Conservation (phyloP, 1,140 invertebrate genomes). For the Heliconius nattereri region DNA sequence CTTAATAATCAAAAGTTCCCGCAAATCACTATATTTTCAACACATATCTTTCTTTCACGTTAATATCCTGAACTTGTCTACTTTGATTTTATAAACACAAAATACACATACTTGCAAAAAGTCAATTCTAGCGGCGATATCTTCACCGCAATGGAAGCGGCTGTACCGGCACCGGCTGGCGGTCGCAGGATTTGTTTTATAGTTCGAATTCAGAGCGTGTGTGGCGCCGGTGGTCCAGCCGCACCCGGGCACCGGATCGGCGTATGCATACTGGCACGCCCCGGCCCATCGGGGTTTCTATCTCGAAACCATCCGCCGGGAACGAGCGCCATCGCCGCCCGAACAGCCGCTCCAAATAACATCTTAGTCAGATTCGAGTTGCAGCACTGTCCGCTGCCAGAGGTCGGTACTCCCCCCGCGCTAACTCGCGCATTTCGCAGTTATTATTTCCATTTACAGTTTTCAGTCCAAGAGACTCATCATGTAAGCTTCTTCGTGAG, state of each 20-base stretch:
- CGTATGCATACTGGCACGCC: slow-evolving; percentile 67
- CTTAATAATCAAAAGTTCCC: slow-evolving; percentile 48
- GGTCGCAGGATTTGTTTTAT: slow-evolving; percentile 43
- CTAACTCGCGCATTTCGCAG: slow-evolving; percentile 86
- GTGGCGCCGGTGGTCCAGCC: slow-evolving; percentile 72
- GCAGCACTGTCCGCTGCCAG: slow-evolving; percentile 81
- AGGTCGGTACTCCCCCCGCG: slow-evolving; percentile 79
- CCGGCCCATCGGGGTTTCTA: slow-evolving; percentile 75
- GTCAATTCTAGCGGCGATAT: slow-evolving; percentile 48
- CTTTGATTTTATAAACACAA: slow-evolving; percentile 50
- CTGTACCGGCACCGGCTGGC: slow-evolving; percentile 35
- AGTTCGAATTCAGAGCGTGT: slow-evolving; percentile 78
- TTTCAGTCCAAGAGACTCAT: slow-evolving; percentile 78
- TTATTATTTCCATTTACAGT: slow-evolving; percentile 89
- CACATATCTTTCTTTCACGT: slow-evolving; percentile 39
- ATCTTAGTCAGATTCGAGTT: slow-evolving; percentile 85
- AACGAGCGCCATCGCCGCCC: slow-evolving; percentile 82
- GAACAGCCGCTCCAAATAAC: slow-evolving; percentile 83
- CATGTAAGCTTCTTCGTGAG: slow-evolving; percentile 81
- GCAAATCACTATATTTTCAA: slow-evolving; percentile 41
- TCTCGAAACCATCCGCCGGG: slow-evolving; percentile 75
- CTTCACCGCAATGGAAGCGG: slow-evolving; percentile 36
- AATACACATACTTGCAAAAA: slow-evolving; percentile 50
- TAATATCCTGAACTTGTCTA: slow-evolving; percentile 43
- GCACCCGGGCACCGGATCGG: slow-evolving; percentile 62